Percentiles rank a stretch among this genome's conserved stretches.
Evolutionary conservation across 2,113 vertebrate genomes (phyloP).

Genomic region (Marmota monax): DNA sequence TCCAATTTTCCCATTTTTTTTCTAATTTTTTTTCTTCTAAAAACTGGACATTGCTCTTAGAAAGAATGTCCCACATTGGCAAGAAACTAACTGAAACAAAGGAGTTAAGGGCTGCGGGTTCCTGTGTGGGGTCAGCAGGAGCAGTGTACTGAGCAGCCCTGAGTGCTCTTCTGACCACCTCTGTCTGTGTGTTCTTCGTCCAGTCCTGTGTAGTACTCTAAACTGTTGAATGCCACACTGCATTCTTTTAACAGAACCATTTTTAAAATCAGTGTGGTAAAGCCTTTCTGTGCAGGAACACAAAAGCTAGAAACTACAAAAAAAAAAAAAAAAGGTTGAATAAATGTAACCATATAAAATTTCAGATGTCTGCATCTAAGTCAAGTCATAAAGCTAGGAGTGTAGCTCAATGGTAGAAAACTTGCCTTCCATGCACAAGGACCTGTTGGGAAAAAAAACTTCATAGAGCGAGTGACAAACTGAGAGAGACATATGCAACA

Average conservation of each 20-base stretch:
- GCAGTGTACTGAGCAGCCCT: too few relatives aligned
- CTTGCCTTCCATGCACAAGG: not conserved
- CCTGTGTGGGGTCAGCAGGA: not conserved
- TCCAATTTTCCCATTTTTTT: not conserved
- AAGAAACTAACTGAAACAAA: not conserved
- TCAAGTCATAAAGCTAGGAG: not conserved
- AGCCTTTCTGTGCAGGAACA: constrained; percentile 32
- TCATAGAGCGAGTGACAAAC: not conserved
- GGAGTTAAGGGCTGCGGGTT: not conserved
- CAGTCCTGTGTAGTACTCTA: not conserved
- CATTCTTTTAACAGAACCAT: not conserved
- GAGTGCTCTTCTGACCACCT: not conserved
- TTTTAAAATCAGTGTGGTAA: not conserved
- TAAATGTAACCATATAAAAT: not conserved
- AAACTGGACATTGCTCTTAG: not conserved
- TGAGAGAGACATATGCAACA: not conserved
- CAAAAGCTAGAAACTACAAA: constrained; percentile 17
- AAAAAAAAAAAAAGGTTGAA: not conserved
- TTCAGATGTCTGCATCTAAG: not conserved
- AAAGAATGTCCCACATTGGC: not conserved
- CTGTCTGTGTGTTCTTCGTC: not conserved
- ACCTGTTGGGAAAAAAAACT: not conserved
- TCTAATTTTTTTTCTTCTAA: constrained; percentile 36
- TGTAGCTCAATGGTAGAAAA: not conserved
- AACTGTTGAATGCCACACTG: not conserved